Evolutionary conservation across 2,113 vertebrate species (phyloP), one percentile per base, ranked within the genome.

Genomic region (Cebidichthys violaceus): DNA sequence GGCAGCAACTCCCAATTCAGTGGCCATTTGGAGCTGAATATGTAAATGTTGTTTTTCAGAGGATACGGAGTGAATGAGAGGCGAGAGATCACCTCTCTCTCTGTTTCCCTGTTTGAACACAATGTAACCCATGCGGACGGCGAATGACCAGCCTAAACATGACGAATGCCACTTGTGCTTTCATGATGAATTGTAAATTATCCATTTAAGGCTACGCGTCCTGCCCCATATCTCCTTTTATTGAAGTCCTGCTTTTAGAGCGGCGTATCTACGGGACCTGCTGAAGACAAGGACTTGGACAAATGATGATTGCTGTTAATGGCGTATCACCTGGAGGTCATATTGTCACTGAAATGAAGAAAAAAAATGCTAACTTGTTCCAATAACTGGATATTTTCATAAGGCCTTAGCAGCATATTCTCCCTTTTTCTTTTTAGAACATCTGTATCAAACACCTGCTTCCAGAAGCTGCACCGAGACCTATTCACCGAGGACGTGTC

Each of bases 1-100:
- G 75, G 68, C 65, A 33, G 35, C 6, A 43, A 55, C 65, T 70
- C 55, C 24, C 33, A 43, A 33, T 0, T n/a, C 67, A 66, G 57
- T 15, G 9, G 8, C 17, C 68, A 39, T 33, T 33, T 71, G 22
- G 66, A 47, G 29, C 14, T 17, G n/a, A 66, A 39, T 50, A 69
- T 74, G 37, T n/a, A 64, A 70, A 76, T 70, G 0, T 35, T 27
- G 22, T 61, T 75, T 75, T 76, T 76, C 43, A 41, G 45, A 43
- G 68, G 24, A 66, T 11, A 27, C 39, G 47, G n/a, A 37, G 17
- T 39, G 24, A 70, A 57, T 35, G 29, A 61, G 14, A 76, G 45
- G 10, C 55, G 18, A 54, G 18, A 14, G 24, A 22, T 43, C 67
- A 18, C n/a, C 20, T 55, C 27, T 18, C 24, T 15, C 33, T 31